phyloP scores from a whole-genome alignment of 2,797 vertebrate genomes.

The Ambastaia sidthimunki region DNA sequence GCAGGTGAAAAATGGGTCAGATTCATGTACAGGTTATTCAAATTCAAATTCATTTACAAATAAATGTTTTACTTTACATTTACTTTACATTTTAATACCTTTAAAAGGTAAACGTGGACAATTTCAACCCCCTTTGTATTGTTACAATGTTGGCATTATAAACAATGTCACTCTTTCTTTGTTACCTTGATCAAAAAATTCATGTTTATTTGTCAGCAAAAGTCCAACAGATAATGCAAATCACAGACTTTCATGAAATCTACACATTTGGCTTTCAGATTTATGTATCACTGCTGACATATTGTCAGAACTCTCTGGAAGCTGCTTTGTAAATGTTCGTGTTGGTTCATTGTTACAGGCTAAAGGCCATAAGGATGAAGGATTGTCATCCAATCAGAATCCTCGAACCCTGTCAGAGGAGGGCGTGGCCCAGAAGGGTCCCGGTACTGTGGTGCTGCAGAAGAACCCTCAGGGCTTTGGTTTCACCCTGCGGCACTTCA shows the following conservation, averaged over 20 bases:
- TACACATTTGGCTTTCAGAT: no score
- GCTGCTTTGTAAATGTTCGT: conserved; percentile 7
- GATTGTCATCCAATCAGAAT: conserved; percentile 77
- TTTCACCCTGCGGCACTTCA: conserved; percentile 96
- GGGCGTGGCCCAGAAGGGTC: conserved; percentile 78
- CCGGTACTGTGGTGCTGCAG: conserved; percentile 82
- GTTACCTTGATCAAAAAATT: no score
- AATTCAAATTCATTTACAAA: no score
- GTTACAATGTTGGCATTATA: not conserved
- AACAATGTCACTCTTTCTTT: conserved; percentile 35
- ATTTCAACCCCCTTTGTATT: no score
- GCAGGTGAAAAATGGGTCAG: not conserved
- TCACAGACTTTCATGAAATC: no score
- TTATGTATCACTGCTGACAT: not conserved
- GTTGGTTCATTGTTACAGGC: conserved; percentile 64
- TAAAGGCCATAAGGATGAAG: conserved; percentile 81
- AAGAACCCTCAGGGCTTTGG: conserved; percentile 92
- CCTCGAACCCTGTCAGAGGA: conserved; percentile 72
- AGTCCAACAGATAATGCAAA: no score
- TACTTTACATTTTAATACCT: no score
- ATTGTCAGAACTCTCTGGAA: not conserved
- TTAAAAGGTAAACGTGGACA: no score
- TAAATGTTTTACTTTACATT: no score
- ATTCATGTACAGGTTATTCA: not conserved
- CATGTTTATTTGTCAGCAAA: no score